These are phyloP conservation scores for Lucinisca nassula DNA, from an alignment of 2,888 invertebrate species.

Conservation along the genomic window DNA sequence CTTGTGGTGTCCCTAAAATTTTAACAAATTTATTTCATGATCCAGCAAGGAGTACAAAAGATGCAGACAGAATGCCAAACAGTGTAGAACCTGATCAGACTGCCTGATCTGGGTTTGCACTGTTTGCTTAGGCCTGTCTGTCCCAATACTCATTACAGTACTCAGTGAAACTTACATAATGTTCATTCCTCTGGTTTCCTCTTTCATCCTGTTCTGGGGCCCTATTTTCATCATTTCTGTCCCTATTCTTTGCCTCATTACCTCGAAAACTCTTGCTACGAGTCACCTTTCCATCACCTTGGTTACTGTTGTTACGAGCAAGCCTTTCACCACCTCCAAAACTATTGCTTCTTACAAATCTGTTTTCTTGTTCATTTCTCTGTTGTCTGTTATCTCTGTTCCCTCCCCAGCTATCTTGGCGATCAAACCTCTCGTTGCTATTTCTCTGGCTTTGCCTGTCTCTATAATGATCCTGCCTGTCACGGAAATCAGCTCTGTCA, in stretches of 20 bases:
- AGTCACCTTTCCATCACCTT: background rate
- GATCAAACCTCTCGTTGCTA: constrained; percentile 19
- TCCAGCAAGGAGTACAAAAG: too few species aligned
- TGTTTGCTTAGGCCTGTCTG: too few species aligned
- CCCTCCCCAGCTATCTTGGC: constrained; percentile 10
- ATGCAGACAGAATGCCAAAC: too few species aligned
- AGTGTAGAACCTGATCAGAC: too few species aligned
- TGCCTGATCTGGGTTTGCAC: too few species aligned
- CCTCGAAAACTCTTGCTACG: constrained; percentile 6
- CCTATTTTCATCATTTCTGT: constrained; percentile 45
- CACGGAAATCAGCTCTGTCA: too few species aligned
- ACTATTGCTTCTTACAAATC: background rate
- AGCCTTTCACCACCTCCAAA: constrained; percentile 15
- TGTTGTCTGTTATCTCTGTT: background rate
- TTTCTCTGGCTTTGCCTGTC: background rate
- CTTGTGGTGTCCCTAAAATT: too few species aligned
- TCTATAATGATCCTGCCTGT: background rate
- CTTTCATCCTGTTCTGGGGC: background rate
- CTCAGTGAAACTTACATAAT: constrained; percentile 6
- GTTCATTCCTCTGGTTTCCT: background rate
- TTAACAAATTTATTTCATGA: too few species aligned
- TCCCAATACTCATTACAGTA: too few species aligned
- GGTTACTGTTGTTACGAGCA: background rate
- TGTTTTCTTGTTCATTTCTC: background rate
- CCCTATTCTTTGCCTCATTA: background rate